Conservation (phyloP, 2,888 invertebrate genomes). For the Andricus curvator region DNA sequence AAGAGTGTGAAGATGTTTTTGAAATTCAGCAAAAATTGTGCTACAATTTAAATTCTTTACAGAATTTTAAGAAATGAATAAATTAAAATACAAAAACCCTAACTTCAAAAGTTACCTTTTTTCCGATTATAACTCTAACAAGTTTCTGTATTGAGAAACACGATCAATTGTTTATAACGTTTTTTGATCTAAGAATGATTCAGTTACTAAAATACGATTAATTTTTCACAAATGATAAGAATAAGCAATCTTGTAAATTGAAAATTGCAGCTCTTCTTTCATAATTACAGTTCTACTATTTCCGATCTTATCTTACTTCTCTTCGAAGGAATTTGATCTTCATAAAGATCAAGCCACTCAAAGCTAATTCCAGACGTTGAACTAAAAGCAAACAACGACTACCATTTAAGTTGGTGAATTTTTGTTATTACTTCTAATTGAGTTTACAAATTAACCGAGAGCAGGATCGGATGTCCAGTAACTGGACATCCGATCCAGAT, state of each 20-base stretch:
- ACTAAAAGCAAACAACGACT: neutral
- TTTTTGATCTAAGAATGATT: neutral
- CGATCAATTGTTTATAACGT: too few species aligned
- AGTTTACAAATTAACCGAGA: neutral
- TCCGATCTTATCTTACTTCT: conserved; percentile 1
- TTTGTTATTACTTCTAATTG: neutral
- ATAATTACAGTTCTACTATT: neutral
- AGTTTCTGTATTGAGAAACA: too few species aligned
- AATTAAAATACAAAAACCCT: too few species aligned
- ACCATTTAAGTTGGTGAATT: neutral
- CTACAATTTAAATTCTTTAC: too few species aligned
- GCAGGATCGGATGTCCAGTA: neutral
- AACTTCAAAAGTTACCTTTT: too few species aligned
- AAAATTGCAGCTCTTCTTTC: neutral
- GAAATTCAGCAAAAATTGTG: too few species aligned
- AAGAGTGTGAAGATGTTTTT: too few species aligned
- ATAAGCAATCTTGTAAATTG: neutral
- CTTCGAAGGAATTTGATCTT: conserved; percentile 1
- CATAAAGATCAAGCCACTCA: neutral
- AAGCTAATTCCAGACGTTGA: neutral
- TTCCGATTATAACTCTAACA: too few species aligned
- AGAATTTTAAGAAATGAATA: too few species aligned
- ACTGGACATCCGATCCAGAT: neutral
- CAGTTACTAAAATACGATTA: neutral
- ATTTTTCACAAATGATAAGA: neutral